Conservation (phyloP, 2,113 vertebrate species). For the Catagonus wagneri region DNA sequence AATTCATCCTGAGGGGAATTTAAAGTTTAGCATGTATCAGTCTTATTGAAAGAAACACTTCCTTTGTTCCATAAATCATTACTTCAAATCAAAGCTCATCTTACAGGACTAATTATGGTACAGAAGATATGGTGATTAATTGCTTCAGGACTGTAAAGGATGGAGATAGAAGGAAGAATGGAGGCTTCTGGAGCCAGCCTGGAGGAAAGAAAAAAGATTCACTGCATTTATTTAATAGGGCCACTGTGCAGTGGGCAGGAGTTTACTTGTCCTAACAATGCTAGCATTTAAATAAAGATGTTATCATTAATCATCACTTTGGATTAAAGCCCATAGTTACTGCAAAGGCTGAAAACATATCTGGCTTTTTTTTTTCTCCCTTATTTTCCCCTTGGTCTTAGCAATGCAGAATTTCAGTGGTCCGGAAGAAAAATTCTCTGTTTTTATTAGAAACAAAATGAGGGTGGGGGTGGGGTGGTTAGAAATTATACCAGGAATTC, state of each 20-base stretch:
- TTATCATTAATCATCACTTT: slow-evolving; percentile 61
- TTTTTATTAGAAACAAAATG: slow-evolving; percentile 71
- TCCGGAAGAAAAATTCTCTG: slow-evolving; percentile 57
- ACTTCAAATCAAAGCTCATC: slow-evolving; percentile 42
- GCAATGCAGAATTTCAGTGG: slow-evolving; percentile 39
- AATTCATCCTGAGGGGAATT: not conserved
- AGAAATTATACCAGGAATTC: slow-evolving; percentile 55
- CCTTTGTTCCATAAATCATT: slow-evolving; percentile 52
- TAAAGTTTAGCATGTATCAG: not conserved
- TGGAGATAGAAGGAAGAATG: not conserved
- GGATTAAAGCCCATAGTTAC: slow-evolving; percentile 63
- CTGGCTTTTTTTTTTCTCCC: not conserved
- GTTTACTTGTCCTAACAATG: slow-evolving; percentile 56
- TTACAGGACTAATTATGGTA: slow-evolving; percentile 9
- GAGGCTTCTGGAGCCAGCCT: not conserved
- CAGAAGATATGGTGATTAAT: slow-evolving; percentile 38
- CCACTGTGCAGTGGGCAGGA: not conserved
- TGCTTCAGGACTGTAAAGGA: not conserved
- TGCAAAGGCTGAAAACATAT: slow-evolving; percentile 65
- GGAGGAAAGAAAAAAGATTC: slow-evolving; percentile 20
- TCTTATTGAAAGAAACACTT: slow-evolving; percentile 55
- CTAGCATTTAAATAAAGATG: slow-evolving; percentile 68
- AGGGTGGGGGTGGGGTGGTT: not conserved
- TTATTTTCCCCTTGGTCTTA: slow-evolving; percentile 15
- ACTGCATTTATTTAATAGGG: not conserved